Evolutionary conservation across 1,140 invertebrate species (phyloP).

Genomic region (Thaumetopoea pityocampa): DNA sequence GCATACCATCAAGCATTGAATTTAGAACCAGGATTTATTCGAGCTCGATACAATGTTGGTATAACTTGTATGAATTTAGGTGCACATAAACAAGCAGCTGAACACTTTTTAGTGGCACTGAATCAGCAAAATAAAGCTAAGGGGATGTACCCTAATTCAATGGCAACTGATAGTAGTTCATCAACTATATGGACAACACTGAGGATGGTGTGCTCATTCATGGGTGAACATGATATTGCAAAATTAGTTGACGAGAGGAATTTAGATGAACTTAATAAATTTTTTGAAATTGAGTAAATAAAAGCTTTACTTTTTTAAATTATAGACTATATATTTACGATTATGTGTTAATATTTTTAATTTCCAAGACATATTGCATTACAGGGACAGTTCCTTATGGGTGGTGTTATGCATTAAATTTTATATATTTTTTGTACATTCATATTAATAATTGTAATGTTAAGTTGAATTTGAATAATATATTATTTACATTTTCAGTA

Average conservation of each 20-base stretch:
- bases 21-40: slow-evolving; percentile 95
- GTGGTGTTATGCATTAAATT: not conserved
- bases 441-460: slow-evolving; percentile 5
- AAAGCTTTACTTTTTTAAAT: too few species aligned
- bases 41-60: slow-evolving; percentile 97
- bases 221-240: slow-evolving; percentile 89
- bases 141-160: slow-evolving; percentile 56
- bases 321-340: too few species aligned
- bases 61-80: slow-evolving; percentile 98
- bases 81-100: slow-evolving; percentile 94
- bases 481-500: slow-evolving; percentile 17
- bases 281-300: slow-evolving; percentile 78
- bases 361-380: too few species aligned
- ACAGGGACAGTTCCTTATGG: too few species aligned
- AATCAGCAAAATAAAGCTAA: slow-evolving; percentile 93
- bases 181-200: slow-evolving; percentile 97
- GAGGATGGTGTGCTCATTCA: slow-evolving; percentile 91
- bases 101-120: slow-evolving; percentile 95
- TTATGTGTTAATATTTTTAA: too few species aligned
- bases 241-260: slow-evolving; percentile 85
- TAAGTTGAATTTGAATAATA: slow-evolving; percentile 8
- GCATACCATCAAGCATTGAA: slow-evolving; percentile 95
- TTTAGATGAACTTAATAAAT: slow-evolving; percentile 79
- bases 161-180: slow-evolving; percentile 79
- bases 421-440: not conserved